These are phyloP conservation scores for Platysteira castanea DNA, from an alignment of 2,113 vertebrate species.

Conservation along the genomic window DNA sequence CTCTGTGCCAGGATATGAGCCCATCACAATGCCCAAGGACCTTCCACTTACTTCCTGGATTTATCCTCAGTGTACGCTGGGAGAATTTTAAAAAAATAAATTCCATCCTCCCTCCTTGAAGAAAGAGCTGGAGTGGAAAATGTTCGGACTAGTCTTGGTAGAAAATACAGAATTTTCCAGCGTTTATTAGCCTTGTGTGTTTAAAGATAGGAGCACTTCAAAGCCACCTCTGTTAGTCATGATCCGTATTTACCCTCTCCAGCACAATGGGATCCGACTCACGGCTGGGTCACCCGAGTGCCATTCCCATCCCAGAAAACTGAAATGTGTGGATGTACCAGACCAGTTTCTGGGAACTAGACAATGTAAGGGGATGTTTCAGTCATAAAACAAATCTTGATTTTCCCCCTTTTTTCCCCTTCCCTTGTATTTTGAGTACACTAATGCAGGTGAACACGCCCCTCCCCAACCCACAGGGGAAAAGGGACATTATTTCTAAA, in stretches of 20 bases:
- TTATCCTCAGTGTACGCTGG: not conserved
- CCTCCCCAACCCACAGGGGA: rapidly evolving
- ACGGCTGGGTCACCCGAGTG: not conserved
- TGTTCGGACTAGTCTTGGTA: not conserved
- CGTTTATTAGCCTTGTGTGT: not conserved
- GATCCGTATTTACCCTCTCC: not conserved
- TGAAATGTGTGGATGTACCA: not conserved
- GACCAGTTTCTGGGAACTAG: not conserved
- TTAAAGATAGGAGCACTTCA: constrained; percentile 39
- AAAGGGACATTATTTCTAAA: not conserved
- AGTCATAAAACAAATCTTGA: not conserved
- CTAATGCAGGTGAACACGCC: not conserved
- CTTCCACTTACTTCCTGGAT: not conserved
- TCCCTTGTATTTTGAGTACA: not conserved
- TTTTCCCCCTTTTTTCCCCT: not conserved
- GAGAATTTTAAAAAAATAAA: not conserved
- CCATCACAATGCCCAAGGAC: not conserved
- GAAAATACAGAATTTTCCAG: constrained; percentile 2
- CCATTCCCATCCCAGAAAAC: not conserved
- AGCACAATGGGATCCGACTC: constrained; percentile 3
- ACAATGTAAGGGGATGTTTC: not conserved
- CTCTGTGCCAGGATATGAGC: not conserved
- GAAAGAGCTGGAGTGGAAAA: constrained; percentile 22
- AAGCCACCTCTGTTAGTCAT: constrained; percentile 41
- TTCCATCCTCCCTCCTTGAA: not conserved